Evolutionary conservation across 64 coral and sea anemone genomes (phyloP).

Genomic region (Montipora capricornis): DNA sequence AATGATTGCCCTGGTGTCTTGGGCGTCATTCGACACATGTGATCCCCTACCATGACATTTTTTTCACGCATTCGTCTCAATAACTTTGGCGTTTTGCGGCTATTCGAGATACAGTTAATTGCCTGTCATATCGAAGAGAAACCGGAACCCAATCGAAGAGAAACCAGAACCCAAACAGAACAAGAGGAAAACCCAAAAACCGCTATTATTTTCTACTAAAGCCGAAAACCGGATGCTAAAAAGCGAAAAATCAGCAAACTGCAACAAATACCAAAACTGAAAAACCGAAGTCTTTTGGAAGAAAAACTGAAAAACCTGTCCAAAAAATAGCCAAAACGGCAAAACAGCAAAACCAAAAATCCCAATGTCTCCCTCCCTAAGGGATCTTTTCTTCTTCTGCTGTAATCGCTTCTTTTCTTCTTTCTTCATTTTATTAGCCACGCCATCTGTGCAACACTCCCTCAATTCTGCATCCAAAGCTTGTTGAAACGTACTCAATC

Average conservation of each 20-base stretch:
- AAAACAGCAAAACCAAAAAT: no score
- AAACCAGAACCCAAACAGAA: background rate
- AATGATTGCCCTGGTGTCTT: background rate
- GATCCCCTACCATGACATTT: background rate
- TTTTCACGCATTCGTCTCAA: constrained; percentile 13
- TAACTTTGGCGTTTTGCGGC: constrained; percentile 16
- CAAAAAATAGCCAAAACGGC: no score
- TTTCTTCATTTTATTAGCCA: no score
- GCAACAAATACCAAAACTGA: background rate
- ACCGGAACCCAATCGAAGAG: background rate
- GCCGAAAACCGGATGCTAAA: constrained; percentile 5
- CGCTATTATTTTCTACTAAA: background rate
- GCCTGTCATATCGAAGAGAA: constrained; percentile 7
- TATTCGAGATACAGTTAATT: constrained; percentile 2
- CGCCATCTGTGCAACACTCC: no score
- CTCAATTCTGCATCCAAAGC: no score
- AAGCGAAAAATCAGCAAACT: background rate
- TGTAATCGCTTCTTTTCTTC: no score
- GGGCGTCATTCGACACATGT: background rate
- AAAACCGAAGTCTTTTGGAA: background rate
- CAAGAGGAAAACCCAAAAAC: background rate
- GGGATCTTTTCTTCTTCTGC: no score
- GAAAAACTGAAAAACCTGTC: no score
- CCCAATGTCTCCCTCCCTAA: no score
- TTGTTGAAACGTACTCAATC: no score